Base-by-base conservation (phyloP, 1,140 invertebrate species). In the Steinernema feltiae region DNA sequence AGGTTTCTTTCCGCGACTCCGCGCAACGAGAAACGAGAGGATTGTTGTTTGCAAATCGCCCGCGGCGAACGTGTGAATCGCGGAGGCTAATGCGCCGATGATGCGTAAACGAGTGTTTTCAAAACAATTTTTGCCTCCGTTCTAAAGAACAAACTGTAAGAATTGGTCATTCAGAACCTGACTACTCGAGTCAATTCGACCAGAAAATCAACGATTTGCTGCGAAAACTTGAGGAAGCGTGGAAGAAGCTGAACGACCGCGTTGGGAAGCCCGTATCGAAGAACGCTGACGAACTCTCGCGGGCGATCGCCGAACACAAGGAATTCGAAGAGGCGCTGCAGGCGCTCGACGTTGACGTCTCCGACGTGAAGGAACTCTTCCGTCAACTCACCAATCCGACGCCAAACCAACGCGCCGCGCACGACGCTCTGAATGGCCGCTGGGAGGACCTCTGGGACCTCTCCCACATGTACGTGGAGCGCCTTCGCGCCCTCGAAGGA, bases 361-460 rank as follows among this genome's bases (percentile, higher is more conserved):
- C 82, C 80, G 86, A 85, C 69, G 83, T 88, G 3, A 87, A 88
- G 74, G 85, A 87, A 69, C 77, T 86, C 17, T 88, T 86, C 83
- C 78, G 83, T 24, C 83, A 86, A 30, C 73, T 89, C 29, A 78
- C 85, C n/a, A 81, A 85, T 35, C 95, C 95, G 87, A 95, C 93
- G 0, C 93, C 93, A 0, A 91, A 92, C 35, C 91, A 95, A 86
- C 94, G 96, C 87, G 92, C 93, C 86, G 93, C 92, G 82, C 89
- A 87, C 94, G 73, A 96, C 84, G 91, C 91, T 77, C 90, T 96
- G 0, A 91, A 92, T 82, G 91, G 92, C 80, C 93, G 94, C 81
- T 97, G 94, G 95, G 94, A 95, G 84, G 90, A 92, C 77, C 89
- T 96, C 75, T 93, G 93, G 90, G 92, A 91, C 73, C 88, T 92